Percentiles rank a stretch among this genome's conserved stretches.
Conservation (phyloP, 1,140 invertebrate species). For the Thaumatotibia leucotreta region DNA sequence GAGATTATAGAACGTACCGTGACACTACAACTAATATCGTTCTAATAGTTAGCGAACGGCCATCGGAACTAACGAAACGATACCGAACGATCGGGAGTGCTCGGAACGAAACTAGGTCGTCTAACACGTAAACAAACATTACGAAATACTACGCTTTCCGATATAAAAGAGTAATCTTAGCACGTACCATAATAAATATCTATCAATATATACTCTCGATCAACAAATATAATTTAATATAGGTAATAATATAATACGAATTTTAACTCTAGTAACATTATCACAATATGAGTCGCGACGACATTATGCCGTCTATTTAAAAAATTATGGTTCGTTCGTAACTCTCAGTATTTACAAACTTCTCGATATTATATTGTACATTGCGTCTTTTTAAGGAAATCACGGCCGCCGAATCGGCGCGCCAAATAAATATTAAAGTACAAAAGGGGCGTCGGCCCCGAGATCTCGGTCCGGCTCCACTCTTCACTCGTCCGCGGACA, state of each 20-base stretch:
- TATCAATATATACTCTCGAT: constrained; percentile 72
- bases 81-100: constrained; percentile 23
- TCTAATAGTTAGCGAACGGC: not conserved
- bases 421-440: constrained; percentile 11
- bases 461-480: too few species aligned
- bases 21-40: not conserved
- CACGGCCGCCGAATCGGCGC: not conserved
- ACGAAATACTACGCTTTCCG: constrained; percentile 50
- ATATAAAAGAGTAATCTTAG: constrained; percentile 69
- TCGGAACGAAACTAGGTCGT: constrained; percentile 36
- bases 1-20: not conserved
- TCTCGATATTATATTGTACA: constrained; percentile 22
- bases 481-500: too few species aligned
- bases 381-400: constrained; percentile 23
- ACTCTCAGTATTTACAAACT: constrained; percentile 25
- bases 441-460: not conserved
- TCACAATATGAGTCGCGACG: constrained; percentile 68
- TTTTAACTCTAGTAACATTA: constrained; percentile 67
- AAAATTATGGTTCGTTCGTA: constrained; percentile 38
- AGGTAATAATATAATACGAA: constrained; percentile 70
- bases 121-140: constrained; percentile 52
- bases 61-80: constrained; percentile 18
- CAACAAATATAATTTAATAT: constrained; percentile 73
- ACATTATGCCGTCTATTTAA: constrained; percentile 63
- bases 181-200: constrained; percentile 68